Conservation (phyloP, 2,113 vertebrate species). For the Rhinoderma darwinii region DNA sequence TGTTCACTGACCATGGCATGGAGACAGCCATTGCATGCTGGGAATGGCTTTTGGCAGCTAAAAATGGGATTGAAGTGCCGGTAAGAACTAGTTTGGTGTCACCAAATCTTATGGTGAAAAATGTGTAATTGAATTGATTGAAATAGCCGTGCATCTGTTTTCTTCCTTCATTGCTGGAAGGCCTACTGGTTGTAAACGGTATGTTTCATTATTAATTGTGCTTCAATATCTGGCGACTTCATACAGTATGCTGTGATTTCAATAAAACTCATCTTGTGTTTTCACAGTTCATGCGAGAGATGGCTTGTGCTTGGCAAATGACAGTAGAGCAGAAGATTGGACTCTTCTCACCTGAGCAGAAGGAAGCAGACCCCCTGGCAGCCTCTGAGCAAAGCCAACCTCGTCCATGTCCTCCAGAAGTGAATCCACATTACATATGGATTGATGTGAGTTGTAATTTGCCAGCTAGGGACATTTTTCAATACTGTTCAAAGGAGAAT, state of each 20-base stretch:
- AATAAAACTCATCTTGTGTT: neutral
- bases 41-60: constrained; percentile 96
- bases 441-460: constrained; percentile 81
- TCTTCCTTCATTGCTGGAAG: neutral
- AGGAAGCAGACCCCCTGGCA: constrained; percentile 90
- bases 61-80: constrained; percentile 91
- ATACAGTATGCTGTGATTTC: neutral
- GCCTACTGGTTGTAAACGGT: neutral
- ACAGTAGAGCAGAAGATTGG: constrained; percentile 92
- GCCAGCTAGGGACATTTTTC: neutral
- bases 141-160: neutral
- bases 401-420: constrained; percentile 85
- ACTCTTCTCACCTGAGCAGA: constrained; percentile 85
- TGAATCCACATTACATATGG: constrained; percentile 94
- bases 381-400: constrained; percentile 95
- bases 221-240: neutral
- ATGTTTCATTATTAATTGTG: neutral
- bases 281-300: constrained; percentile 93
- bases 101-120: neutral
- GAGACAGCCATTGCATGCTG: constrained; percentile 95
- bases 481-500: neutral
- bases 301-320: constrained; percentile 98
- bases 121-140: neutral
- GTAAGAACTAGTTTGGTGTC: constrained; percentile 67
- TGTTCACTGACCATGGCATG: constrained; percentile 95